These are phyloP conservation scores for Tethya wilhelma DNA, from an alignment of 37 sponge, comb jelly and placozoan genomes.

Conservation along the genomic window DNA sequence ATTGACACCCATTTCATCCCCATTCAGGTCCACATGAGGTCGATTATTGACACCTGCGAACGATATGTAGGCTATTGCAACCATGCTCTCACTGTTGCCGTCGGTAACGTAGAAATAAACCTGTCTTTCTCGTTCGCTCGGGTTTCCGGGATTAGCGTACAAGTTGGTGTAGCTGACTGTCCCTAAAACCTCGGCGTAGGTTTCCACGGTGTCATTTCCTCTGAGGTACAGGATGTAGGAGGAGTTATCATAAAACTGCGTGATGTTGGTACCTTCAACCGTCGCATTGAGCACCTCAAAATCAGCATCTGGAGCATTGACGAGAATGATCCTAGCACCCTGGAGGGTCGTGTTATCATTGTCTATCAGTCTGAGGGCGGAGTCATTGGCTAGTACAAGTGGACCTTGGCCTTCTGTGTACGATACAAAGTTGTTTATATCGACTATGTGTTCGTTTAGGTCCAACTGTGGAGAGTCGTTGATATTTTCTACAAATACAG, in stretches of 20 bases:
- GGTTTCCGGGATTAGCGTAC: constrained; percentile 78
- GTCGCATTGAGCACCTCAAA: constrained; percentile 66
- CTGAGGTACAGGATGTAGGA: constrained; percentile 65
- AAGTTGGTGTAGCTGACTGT: constrained; percentile 83
- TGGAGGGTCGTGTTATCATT: constrained; percentile 71
- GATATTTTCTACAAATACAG: constrained; percentile 53
- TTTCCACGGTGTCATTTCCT: constrained; percentile 64
- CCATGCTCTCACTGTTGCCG: constrained; percentile 55
- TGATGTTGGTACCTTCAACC: constrained; percentile 56
- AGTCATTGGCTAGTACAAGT: constrained; percentile 57
- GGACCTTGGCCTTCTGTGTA: constrained; percentile 85
- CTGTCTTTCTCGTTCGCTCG: constrained; percentile 59
- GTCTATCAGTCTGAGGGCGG: constrained; percentile 67
- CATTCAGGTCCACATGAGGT: constrained; percentile 80
- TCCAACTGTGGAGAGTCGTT: constrained; percentile 88
- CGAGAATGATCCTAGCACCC: constrained; percentile 49
- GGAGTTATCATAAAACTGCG: constrained; percentile 40
- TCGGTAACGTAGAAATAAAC: constrained; percentile 75
- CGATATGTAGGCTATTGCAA: constrained; percentile 55
- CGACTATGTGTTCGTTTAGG: constrained; percentile 64
- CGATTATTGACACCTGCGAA: constrained; percentile 80
- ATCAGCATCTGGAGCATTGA: constrained; percentile 72
- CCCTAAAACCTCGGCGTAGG: constrained; percentile 58
- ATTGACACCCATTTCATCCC: constrained; percentile 40
- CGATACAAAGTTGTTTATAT: constrained; percentile 66